Percentiles rank a stretch among this genome's conserved stretches.
These are phyloP conservation scores for Simalia tracyae DNA, from an alignment of 2,797 vertebrate genomes.

Conservation along the genomic window DNA sequence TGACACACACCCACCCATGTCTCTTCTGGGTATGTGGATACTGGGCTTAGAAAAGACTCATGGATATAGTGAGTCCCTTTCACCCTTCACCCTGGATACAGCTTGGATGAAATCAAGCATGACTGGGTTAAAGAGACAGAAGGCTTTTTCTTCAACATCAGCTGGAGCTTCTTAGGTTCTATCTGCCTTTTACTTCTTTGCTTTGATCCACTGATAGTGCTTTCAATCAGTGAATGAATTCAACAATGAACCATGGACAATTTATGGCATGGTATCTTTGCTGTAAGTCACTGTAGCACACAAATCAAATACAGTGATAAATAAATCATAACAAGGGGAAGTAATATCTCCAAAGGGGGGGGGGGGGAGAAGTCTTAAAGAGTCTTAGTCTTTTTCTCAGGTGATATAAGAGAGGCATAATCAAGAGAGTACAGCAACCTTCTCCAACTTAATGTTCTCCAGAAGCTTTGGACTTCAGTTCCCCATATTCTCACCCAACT, in stretches of 20 bases:
- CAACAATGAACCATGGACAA: background rate
- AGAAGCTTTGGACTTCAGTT: background rate
- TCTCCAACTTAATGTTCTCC: background rate
- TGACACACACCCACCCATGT: background rate
- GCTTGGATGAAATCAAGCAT: background rate
- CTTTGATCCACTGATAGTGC: background rate
- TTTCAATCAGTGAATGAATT: background rate
- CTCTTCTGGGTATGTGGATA: background rate
- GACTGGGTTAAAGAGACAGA: background rate
- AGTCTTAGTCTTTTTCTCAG: background rate
- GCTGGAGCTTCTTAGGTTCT: background rate
- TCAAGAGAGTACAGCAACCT: background rate
- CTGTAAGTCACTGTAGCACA: background rate
- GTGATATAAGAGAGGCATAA: background rate
- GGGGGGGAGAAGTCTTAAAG: background rate
- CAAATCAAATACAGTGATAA: background rate
- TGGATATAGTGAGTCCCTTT: background rate
- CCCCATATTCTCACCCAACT: background rate
- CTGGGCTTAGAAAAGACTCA: background rate
- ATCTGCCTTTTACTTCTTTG: background rate
- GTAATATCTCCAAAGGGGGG: background rate
- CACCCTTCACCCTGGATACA: background rate
- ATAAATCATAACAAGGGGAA: background rate
- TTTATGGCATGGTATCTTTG: background rate
- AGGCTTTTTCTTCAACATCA: background rate